Evolutionary conservation across 1,140 invertebrate species (phyloP), one percentile per base, ranked within the genome.

Genomic region (Sitodiplosis mosellana): DNA sequence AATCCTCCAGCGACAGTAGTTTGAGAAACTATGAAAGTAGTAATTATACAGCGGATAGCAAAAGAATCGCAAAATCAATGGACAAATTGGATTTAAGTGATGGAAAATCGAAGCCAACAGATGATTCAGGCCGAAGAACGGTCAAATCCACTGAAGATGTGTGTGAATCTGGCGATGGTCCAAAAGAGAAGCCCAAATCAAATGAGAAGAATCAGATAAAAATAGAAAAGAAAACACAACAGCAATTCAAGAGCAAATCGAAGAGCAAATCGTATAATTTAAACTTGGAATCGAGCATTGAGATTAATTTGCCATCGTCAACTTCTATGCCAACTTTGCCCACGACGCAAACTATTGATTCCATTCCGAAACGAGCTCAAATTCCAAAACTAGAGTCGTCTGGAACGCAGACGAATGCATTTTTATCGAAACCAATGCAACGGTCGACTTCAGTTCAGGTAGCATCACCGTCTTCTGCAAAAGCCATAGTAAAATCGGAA

Each of bases 1-100:
- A 42, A 45, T 45, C 43, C 2, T 45, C 43, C 14, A 45, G 43
- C 15, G 43, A 19, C 20, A 33, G 43, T 15, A 45, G 43, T 33
- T 8, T 33, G 14, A 19, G 33, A 45, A 27, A 22, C 12, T 22
- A 19, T 3, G 20, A 43, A 12, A 7, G 27, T 27, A 12, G 12
- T 27, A 12, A 14, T 15, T 12, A 14, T n/a, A 10, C 41, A 19
- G 4, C 4, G 2, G 15, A 42, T 42, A 17, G 12, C 36, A 38
- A 38, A 38, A 38, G 36, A 17, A 14, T 4, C 2, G 43, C 19
- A 12, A 45, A 45, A 19, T 45, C 43, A n/a, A 15, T 45, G 22
- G 43, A 45, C 12, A 45, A 45, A 14, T n/a, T 45, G 7, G 19
- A 43, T 18, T 45, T n/a, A 22, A 33, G 43, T 12, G 14, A 15